These are phyloP conservation scores for Desmodus rotundus DNA, from an alignment of 2,113 vertebrate genomes.

Conservation along the genomic window DNA sequence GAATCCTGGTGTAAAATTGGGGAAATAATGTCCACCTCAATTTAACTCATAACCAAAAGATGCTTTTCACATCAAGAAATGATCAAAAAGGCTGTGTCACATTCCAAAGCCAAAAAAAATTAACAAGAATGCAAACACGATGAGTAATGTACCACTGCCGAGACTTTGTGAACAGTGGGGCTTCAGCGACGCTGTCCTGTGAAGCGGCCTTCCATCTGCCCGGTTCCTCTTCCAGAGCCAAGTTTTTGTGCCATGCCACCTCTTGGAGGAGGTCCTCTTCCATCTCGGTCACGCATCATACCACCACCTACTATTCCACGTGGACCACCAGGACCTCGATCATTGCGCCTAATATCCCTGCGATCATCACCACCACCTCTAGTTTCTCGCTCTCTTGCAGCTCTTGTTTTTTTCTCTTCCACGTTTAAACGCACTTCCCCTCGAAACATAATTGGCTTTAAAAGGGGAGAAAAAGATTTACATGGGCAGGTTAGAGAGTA, in stretches of 20 bases:
- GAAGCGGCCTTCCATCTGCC: slow-evolving; percentile 92
- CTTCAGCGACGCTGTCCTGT: slow-evolving; percentile 90
- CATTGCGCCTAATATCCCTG: slow-evolving; percentile 91
- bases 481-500: slow-evolving; percentile 57
- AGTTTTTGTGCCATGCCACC: slow-evolving; percentile 93
- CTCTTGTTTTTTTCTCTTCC: slow-evolving; percentile 98
- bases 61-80: slow-evolving; percentile 93
- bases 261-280: slow-evolving; percentile 90
- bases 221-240: slow-evolving; percentile 88
- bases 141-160: slow-evolving; percentile 90
- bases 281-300: slow-evolving; percentile 94
- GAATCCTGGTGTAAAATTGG: slow-evolving; percentile 89
- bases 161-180: slow-evolving; percentile 72
- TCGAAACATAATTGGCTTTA: slow-evolving; percentile 97
- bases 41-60: slow-evolving; percentile 88
- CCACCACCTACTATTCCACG: slow-evolving; percentile 91
- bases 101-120: slow-evolving; percentile 95
- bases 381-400: slow-evolving; percentile 92
- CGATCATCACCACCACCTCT: slow-evolving; percentile 89
- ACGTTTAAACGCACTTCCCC: slow-evolving; percentile 98
- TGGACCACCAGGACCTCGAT: slow-evolving; percentile 91
- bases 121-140: slow-evolving; percentile 95
- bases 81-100: slow-evolving; percentile 94
- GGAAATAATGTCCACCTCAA: slow-evolving; percentile 91
- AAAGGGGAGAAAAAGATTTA: slow-evolving; percentile 46